phyloP scores from a whole-genome alignment of 2,888 invertebrate species.

The Thalpophila matura region DNA sequence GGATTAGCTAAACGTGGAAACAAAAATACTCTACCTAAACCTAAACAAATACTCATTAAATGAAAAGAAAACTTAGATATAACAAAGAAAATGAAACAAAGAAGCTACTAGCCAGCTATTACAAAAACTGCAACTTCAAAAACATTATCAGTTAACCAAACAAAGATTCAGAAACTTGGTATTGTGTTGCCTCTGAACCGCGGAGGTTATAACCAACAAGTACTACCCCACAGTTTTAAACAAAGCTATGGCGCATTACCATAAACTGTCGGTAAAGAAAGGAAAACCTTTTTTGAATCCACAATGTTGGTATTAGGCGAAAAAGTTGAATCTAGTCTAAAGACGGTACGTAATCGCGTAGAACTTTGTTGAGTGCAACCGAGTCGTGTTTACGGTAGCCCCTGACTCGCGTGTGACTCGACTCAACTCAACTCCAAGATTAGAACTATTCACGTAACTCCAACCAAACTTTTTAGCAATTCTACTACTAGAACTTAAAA shows the following conservation, averaged over 20 bases:
- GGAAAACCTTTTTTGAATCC: conserved; percentile 87
- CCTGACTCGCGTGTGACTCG: conserved; percentile 73
- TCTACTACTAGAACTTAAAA: conserved; percentile 73
- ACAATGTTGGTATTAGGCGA: conserved; percentile 82
- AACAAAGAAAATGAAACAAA: conserved; percentile 30
- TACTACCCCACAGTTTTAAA: conserved; percentile 87
- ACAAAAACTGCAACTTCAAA: conserved; percentile 63
- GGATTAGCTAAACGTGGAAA: not conserved
- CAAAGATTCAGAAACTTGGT: conserved; percentile 83
- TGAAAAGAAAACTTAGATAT: conserved; percentile 11
- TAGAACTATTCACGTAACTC: conserved; percentile 85
- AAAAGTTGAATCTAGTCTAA: conserved; percentile 84
- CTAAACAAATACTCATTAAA: conserved; percentile 4
- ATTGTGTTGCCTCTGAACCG: conserved; percentile 83
- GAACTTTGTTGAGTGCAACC: conserved; percentile 63
- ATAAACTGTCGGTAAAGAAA: conserved; percentile 84
- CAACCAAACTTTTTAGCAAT: conserved; percentile 84
- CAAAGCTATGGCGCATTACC: conserved; percentile 86
- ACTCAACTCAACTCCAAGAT: conserved; percentile 76
- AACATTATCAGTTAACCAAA: conserved; percentile 75
- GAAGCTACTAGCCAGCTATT: conserved; percentile 34
- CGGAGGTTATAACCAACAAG: conserved; percentile 82
- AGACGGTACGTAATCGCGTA: conserved; percentile 77
- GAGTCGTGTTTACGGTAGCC: conserved; percentile 72
- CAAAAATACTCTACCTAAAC: too few species aligned